A percentile compares a stretch with the other conserved stretches of the same genome.
These are phyloP conservation scores for Etheostoma cragini DNA, from an alignment of 2,113 vertebrate genomes.

Conservation along the genomic window DNA sequence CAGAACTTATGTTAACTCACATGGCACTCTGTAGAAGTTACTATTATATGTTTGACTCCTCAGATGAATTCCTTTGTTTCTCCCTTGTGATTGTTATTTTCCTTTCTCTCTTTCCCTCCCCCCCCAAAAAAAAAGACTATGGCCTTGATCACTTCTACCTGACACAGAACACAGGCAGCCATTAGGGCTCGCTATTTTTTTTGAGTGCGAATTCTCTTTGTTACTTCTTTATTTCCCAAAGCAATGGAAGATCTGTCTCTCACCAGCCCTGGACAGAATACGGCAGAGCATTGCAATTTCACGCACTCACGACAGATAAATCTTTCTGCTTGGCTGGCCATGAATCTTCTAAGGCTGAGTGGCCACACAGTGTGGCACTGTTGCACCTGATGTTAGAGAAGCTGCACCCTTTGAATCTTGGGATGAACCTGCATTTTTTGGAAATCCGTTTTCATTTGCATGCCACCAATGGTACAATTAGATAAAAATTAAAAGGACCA, in stretches of 20 bases:
- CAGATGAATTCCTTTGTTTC: slow-evolving; percentile 18
- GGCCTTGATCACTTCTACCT: slow-evolving; percentile 56
- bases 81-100: slow-evolving; percentile 21
- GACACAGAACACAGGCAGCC: slow-evolving; percentile 43
- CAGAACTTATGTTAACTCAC: slow-evolving; percentile 27
- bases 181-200: slow-evolving; percentile 43
- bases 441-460: neutral
- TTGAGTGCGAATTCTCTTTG: slow-evolving; percentile 22
- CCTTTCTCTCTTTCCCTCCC: neutral
- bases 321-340: slow-evolving; percentile 61
- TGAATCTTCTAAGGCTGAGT: slow-evolving; percentile 60
- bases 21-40: slow-evolving; percentile 39
- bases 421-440: slow-evolving; percentile 15
- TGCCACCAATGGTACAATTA: slow-evolving; percentile 3
- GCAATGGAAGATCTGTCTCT: slow-evolving; percentile 50
- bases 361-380: slow-evolving; percentile 52
- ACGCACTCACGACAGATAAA: slow-evolving; percentile 66
- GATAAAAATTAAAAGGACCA: slow-evolving; percentile 4
- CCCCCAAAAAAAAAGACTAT: neutral
- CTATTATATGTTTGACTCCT: slow-evolving; percentile 42
- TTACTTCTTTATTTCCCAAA: slow-evolving; percentile 61
- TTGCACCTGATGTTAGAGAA: slow-evolving; percentile 46
- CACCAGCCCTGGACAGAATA: slow-evolving; percentile 43
- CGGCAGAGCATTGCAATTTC: slow-evolving; percentile 74
- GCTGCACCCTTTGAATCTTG: slow-evolving; percentile 47